Conservation (phyloP, 2,113 vertebrate genomes). For the Thunnus maccoyii region DNA sequence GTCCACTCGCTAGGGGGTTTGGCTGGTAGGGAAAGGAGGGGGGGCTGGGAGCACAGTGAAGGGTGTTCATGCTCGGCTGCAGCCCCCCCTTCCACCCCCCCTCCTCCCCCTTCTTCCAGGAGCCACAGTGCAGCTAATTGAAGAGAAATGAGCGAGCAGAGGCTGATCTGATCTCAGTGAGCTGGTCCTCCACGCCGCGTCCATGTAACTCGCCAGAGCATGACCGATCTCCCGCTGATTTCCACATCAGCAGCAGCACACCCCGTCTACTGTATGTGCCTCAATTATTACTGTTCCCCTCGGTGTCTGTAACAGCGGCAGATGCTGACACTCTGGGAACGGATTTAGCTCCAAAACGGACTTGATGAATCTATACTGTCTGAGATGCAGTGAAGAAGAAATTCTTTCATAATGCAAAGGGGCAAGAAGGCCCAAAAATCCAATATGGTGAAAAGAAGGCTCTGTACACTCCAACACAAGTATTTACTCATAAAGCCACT, state of each 20-base stretch:
- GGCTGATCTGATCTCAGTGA: conserved; percentile 68
- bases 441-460: not conserved
- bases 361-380: not conserved
- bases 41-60: not conserved
- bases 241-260: conserved; percentile 32
- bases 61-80: conserved; percentile 70
- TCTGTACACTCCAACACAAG: too few relatives aligned
- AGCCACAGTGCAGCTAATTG: conserved; percentile 83
- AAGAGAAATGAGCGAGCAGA: conserved; percentile 82
- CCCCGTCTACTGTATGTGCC: conserved; percentile 16
- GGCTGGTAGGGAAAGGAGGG: conserved; percentile 43
- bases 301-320: not conserved
- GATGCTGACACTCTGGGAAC: conserved; percentile 24
- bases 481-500: too few relatives aligned
- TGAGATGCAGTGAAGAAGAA: not conserved
- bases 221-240: conserved; percentile 50
- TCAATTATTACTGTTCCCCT: conserved; percentile 33
- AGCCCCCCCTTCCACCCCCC: conserved; percentile 21
- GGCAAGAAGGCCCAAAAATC: not conserved
- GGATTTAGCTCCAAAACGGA: not conserved
- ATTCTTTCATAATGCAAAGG: not conserved
- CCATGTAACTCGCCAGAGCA: conserved; percentile 24
- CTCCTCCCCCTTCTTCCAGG: conserved; percentile 47
- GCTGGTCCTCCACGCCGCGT: conserved; percentile 24
- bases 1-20: conserved; percentile 70